Percentiles rank a stretch among this genome's conserved stretches.
Evolutionary conservation across 2,113 vertebrate species (phyloP).

Genomic region (Anseranas semipalmata): DNA sequence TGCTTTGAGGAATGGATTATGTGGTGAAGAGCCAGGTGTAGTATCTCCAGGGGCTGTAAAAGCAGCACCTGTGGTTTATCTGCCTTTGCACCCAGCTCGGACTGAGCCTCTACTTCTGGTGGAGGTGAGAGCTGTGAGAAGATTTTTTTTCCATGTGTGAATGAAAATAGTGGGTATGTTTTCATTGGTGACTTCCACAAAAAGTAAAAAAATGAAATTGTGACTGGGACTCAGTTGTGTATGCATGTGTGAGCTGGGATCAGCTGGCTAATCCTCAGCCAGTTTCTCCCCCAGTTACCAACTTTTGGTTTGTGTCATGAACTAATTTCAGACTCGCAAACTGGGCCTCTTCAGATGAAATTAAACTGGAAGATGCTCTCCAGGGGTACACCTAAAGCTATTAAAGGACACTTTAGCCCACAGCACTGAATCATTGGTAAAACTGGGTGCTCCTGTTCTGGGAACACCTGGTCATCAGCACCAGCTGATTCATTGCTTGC

Average conservation of each 20-base stretch:
- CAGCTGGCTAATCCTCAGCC: background rate
- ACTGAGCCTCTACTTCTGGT: background rate
- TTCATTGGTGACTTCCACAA: background rate
- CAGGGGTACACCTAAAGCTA: background rate
- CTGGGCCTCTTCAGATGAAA: background rate
- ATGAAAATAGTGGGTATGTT: accelerated
- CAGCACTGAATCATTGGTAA: background rate
- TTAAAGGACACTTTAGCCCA: background rate
- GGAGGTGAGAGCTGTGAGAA: background rate
- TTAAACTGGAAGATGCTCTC: background rate
- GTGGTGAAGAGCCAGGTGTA: background rate
- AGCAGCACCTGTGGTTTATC: background rate
- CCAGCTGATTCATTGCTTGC: background rate
- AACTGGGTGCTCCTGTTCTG: background rate
- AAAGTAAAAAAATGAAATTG: background rate
- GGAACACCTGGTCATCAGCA: background rate
- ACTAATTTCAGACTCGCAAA: background rate
- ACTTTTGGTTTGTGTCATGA: background rate
- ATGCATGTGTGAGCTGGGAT: background rate
- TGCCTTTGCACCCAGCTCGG: background rate
- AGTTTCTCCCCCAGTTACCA: background rate
- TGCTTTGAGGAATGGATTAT: background rate
- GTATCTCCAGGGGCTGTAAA: background rate
- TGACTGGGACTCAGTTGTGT: background rate
- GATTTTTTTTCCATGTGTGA: background rate